Percentiles rank a stretch among this genome's conserved stretches.
Evolutionary conservation across 1,140 invertebrate genomes (phyloP).

Genomic region (Coptotermes formosanus): DNA sequence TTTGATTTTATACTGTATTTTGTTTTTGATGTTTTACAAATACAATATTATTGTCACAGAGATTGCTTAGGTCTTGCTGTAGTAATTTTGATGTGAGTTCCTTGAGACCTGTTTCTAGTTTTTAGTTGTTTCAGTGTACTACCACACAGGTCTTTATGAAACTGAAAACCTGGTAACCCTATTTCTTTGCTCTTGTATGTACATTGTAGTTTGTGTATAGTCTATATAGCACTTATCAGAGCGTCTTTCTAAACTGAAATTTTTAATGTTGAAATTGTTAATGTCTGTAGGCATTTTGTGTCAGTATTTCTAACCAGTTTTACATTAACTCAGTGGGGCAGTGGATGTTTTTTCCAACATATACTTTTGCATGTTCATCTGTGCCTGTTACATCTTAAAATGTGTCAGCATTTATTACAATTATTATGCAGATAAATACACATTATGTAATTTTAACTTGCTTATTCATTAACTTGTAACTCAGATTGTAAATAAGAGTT

Average conservation of each 20-base stretch:
- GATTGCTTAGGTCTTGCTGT: no score
- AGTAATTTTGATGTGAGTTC: no score
- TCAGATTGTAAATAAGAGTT: not conserved
- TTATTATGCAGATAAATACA: not conserved
- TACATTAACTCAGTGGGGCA: not conserved
- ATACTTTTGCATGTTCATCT: constrained; percentile 9
- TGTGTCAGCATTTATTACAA: not conserved
- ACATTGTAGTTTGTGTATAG: not conserved
- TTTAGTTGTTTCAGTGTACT: not conserved
- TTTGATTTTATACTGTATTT: no score
- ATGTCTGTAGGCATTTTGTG: not conserved
- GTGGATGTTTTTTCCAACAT: not conserved
- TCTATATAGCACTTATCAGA: not conserved
- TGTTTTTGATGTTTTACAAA: no score
- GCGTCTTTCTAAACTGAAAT: not conserved
- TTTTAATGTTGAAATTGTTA: not conserved
- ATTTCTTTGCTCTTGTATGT: not conserved
- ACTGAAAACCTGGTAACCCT: not conserved
- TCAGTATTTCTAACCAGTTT: not conserved
- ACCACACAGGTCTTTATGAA: not conserved
- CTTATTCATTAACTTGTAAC: constrained; percentile 15
- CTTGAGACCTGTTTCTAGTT: no score
- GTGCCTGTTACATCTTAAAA: not conserved
- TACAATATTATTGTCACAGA: no score
- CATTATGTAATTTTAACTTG: constrained; percentile 7